A percentile compares a stretch with the other conserved stretches of the same genome.
Evolutionary conservation across 2,888 invertebrate species (phyloP).

Genomic region (Hipparchia semele): DNA sequence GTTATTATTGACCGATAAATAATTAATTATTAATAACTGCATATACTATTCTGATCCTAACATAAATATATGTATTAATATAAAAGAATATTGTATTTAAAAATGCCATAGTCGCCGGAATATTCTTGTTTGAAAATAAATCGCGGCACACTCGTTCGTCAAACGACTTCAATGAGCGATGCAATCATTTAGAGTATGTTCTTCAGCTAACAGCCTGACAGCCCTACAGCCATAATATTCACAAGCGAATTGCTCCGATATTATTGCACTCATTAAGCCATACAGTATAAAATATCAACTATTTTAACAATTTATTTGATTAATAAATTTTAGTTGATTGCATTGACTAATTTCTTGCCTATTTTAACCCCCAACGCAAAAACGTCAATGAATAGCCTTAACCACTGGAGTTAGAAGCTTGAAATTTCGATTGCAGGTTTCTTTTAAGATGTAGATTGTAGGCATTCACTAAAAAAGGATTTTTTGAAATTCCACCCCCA

Average conservation of each 20-base stretch:
- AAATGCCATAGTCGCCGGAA: neutral
- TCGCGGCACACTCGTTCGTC: constrained; percentile 61
- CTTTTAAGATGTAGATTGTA: too few species aligned
- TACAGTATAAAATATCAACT: neutral
- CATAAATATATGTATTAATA: too few species aligned
- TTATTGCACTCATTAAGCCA: constrained; percentile 43
- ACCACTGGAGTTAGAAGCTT: too few species aligned
- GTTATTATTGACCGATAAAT: neutral
- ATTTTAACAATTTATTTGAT: neutral
- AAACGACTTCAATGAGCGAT: constrained; percentile 67
- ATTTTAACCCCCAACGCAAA: too few species aligned
- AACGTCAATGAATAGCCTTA: too few species aligned
- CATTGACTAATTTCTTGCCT: neutral
- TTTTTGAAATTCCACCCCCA: too few species aligned
- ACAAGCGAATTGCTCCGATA: constrained; percentile 49
- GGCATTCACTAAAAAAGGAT: too few species aligned
- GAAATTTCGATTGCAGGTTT: too few species aligned
- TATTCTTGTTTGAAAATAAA: constrained; percentile 56
- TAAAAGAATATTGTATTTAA: neutral
- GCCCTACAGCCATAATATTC: constrained; percentile 48
- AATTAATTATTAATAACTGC: neutral
- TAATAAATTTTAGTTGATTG: neutral
- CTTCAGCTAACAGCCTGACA: constrained; percentile 50
- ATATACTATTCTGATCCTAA: too few species aligned
- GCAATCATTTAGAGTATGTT: constrained; percentile 77